These are phyloP conservation scores for Pygmarrhopalites habei DNA, from an alignment of 1,140 invertebrate species.

Conservation along the genomic window DNA sequence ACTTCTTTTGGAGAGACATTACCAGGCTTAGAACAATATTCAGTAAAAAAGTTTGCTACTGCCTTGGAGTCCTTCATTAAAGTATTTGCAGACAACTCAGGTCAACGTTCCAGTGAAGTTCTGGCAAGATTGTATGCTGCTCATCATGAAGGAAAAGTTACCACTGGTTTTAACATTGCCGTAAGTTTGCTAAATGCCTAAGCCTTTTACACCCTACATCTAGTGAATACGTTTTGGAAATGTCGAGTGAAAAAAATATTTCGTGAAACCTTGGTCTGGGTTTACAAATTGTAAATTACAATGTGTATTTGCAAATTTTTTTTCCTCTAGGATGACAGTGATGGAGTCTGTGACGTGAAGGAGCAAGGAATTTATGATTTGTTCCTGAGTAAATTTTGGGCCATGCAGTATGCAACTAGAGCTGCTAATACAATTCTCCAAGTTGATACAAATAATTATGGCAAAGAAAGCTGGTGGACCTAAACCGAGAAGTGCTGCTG, in stretches of 20 bases:
- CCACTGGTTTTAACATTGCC: conserved; percentile 81
- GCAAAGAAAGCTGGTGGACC: conserved; percentile 94
- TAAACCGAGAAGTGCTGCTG: conserved; percentile 60
- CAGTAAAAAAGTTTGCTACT: conserved; percentile 87
- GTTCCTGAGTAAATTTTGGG: conserved; percentile 85
- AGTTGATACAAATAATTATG: conserved; percentile 99
- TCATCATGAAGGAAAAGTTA: conserved; percentile 80
- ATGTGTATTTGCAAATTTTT: too few species aligned
- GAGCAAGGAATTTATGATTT: conserved; percentile 74
- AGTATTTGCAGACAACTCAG: conserved; percentile 89
- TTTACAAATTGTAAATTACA: too few species aligned
- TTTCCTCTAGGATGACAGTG: conserved; percentile 50
- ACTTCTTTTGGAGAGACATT: conserved; percentile 79
- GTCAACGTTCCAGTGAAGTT: conserved; percentile 76
- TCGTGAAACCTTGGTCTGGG: too few species aligned
- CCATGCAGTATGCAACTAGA: conserved; percentile 86
- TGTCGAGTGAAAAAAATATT: too few species aligned
- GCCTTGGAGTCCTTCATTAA: conserved; percentile 87
- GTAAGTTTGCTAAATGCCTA: conserved; percentile 45
- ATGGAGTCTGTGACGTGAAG: conserved; percentile 62
- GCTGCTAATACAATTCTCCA: conserved; percentile 88
- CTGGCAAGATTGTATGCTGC: conserved; percentile 85
- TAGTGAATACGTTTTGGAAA: too few species aligned
- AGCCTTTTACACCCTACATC: too few species aligned
- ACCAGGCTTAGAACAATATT: conserved; percentile 93